A percentile compares a stretch with the other conserved stretches of the same genome.
These are phyloP conservation scores for Mus minutoides DNA, from an alignment of 2,797 vertebrate species.

Conservation along the genomic window DNA sequence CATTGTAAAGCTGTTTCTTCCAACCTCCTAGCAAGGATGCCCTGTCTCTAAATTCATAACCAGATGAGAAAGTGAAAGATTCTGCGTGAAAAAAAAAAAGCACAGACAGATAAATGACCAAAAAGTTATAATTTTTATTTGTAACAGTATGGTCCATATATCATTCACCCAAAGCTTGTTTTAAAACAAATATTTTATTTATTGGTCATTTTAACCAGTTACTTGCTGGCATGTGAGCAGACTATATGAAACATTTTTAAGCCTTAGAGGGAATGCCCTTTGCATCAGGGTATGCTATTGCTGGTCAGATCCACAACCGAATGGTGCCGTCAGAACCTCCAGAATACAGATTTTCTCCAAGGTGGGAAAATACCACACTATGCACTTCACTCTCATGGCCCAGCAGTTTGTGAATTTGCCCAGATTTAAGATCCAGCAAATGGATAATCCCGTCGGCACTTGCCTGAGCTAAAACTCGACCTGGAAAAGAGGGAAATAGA, in stretches of 20 bases:
- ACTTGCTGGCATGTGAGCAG: not conserved
- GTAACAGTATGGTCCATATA: slow-evolving; percentile 41
- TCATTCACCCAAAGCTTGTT: not conserved
- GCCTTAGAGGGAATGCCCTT: slow-evolving; percentile 51
- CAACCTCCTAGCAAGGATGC: slow-evolving; percentile 63
- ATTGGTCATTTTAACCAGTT: not conserved
- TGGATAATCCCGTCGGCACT: slow-evolving; percentile 88
- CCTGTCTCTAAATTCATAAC: slow-evolving; percentile 65
- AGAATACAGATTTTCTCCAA: slow-evolving; percentile 87
- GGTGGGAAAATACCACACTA: slow-evolving; percentile 86
- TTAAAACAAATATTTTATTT: not conserved
- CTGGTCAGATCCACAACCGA: slow-evolving; percentile 82
- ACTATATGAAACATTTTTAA: not conserved
- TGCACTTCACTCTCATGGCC: slow-evolving; percentile 86
- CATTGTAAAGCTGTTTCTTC: slow-evolving; percentile 87
- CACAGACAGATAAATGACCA: slow-evolving; percentile 48
- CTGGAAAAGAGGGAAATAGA: slow-evolving; percentile 73
- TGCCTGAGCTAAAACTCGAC: slow-evolving; percentile 88
- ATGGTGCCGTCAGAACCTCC: slow-evolving; percentile 87
- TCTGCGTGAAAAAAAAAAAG: slow-evolving; percentile 50
- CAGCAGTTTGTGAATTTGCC: slow-evolving; percentile 83
- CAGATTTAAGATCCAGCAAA: slow-evolving; percentile 86
- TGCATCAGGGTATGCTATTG: slow-evolving; percentile 13
- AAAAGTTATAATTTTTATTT: slow-evolving; percentile 78
- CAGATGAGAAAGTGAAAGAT: slow-evolving; percentile 48